Conservation (phyloP, 2,113 vertebrate species). For the Anarrhichthys ocellatus region DNA sequence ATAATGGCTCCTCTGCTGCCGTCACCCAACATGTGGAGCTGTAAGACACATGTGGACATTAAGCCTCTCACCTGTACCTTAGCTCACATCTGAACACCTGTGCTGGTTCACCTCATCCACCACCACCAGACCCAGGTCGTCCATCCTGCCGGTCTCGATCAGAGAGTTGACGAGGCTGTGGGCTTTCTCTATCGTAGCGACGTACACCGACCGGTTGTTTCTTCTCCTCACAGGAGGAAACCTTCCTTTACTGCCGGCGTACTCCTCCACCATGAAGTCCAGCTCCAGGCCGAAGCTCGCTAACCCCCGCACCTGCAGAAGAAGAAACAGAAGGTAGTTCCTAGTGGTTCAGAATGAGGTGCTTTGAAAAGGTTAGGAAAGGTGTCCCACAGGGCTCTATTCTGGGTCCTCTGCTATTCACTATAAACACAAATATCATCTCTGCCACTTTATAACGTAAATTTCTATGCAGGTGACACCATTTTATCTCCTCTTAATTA, state of each 20-base stretch:
- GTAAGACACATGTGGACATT: background rate
- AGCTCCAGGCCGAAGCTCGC: constrained; percentile 92
- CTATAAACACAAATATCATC: background rate
- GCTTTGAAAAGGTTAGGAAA: background rate
- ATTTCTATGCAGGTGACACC: background rate
- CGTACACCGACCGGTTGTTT: constrained; percentile 87
- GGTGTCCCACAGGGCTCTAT: background rate
- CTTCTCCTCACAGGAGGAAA: constrained; percentile 93
- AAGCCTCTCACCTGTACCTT: background rate
- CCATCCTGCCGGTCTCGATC: constrained; percentile 87
- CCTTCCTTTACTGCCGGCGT: constrained; percentile 94
- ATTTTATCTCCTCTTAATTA: too few relatives aligned
- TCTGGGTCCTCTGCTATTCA: background rate
- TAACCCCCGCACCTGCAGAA: constrained; percentile 88
- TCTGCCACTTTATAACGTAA: background rate
- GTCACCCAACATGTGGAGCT: constrained; percentile 97
- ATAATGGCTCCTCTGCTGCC: constrained; percentile 91
- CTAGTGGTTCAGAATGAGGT: background rate
- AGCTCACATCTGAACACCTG: too few relatives aligned
- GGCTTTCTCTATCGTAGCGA: constrained; percentile 95
- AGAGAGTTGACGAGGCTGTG: constrained; percentile 94
- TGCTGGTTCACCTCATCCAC: constrained; percentile 88
- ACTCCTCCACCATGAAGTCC: constrained; percentile 96
- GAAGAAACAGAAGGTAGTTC: background rate
- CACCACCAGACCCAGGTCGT: constrained; percentile 89